These are phyloP conservation scores for Xanthia togata DNA, from an alignment of 2,888 invertebrate genomes.

Conservation along the genomic window DNA sequence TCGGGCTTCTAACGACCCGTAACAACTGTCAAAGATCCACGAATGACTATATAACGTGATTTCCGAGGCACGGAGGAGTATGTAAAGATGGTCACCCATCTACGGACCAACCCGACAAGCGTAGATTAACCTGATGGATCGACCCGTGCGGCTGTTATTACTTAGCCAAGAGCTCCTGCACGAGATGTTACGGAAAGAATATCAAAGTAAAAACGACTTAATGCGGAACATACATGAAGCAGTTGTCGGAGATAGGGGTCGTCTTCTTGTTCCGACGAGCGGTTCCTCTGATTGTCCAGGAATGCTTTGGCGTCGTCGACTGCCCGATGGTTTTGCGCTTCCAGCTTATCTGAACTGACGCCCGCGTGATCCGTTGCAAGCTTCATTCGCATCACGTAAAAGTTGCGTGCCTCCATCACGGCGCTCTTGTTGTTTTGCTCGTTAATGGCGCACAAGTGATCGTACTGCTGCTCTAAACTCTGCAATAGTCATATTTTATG, in stretches of 20 bases:
- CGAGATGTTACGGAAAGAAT: no score
- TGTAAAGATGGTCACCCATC: no score
- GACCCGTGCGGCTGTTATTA: no score
- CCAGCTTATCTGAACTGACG: constrained; percentile 48
- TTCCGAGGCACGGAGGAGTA: no score
- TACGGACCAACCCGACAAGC: no score
- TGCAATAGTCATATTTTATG: constrained; percentile 25
- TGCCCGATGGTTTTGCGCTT: constrained; percentile 51
- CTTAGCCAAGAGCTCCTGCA: no score
- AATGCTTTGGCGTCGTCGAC: constrained; percentile 35
- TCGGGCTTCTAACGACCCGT: no score
- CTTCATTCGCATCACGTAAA: constrained; percentile 44
- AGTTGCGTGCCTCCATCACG: constrained; percentile 35
- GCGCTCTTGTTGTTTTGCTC: constrained; percentile 44
- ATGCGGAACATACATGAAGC: constrained; percentile 39
- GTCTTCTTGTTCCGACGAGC: constrained; percentile 28
- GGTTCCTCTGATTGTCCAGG: constrained; percentile 50
- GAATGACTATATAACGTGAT: no score
- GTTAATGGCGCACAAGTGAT: constrained; percentile 34
- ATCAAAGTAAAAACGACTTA: background rate
- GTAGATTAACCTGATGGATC: no score
- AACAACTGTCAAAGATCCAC: no score
- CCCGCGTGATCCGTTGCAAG: constrained; percentile 25
- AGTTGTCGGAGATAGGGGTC: constrained; percentile 50
- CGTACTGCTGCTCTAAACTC: constrained; percentile 32